Evolutionary conservation across 2,113 vertebrate genomes (phyloP).

Genomic region (Pagrus major): DNA sequence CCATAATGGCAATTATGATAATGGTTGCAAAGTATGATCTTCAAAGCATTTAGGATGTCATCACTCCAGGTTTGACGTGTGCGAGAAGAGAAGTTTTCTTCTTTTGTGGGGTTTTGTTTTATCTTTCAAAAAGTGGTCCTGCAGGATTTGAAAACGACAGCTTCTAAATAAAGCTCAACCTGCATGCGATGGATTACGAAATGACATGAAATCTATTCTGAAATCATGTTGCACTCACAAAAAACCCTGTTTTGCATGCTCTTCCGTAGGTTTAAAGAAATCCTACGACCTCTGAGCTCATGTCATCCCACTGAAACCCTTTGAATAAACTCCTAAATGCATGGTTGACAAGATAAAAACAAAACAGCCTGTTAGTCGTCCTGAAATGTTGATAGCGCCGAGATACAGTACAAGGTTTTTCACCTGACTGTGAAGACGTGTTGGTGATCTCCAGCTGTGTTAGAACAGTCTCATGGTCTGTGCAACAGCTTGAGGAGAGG

Average conservation of each 20-base stretch:
- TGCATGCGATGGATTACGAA: conserved; percentile 49
- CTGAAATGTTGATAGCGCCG: conserved; percentile 29
- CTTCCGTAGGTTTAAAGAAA: not conserved
- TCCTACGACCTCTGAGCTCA: not conserved
- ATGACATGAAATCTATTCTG: conserved; percentile 48
- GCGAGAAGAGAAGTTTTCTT: conserved; percentile 11
- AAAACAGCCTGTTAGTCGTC: not conserved
- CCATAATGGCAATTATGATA: not conserved
- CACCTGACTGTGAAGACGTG: conserved; percentile 48
- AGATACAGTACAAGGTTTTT: conserved; percentile 10
- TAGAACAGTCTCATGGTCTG: conserved; percentile 35
- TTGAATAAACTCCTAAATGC: conserved; percentile 22
- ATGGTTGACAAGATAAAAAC: conserved; percentile 42
- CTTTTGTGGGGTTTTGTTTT: conserved; percentile 36
- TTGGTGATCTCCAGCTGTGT: conserved; percentile 45
- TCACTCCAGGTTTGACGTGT: conserved; percentile 38
- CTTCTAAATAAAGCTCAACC: conserved; percentile 61
- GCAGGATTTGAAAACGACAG: conserved; percentile 46
- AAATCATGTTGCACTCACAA: conserved; percentile 4
- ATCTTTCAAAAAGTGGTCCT: conserved; percentile 17
- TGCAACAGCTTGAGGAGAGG: conserved; percentile 45
- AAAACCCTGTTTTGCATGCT: not conserved
- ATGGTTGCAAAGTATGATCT: conserved; percentile 13
- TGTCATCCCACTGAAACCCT: not conserved
- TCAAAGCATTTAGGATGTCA: conserved; percentile 33